phyloP scores from a whole-genome alignment of 2,888 invertebrate genomes.

The Amitus sp. region DNA sequence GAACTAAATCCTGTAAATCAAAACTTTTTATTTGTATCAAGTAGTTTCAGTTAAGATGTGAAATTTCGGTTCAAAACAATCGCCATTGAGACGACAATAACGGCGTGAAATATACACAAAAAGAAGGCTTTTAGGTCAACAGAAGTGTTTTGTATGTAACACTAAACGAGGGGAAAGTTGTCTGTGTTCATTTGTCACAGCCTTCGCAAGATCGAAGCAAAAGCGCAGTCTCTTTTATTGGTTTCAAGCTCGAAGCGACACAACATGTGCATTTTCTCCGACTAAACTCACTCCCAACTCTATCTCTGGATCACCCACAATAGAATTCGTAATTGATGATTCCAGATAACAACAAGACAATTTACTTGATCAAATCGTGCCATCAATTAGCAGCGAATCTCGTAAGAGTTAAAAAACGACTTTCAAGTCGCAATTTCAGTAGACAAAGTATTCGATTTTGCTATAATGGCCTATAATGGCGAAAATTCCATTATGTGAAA shows the following conservation, averaged over 20 bases:
- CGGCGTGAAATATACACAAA: slow-evolving; percentile 10
- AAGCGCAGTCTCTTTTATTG: slow-evolving; percentile 52
- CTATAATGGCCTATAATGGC: slow-evolving; percentile 33
- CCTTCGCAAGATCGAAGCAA: slow-evolving; percentile 56
- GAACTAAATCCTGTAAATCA: too few species aligned
- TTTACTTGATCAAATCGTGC: slow-evolving; percentile 10
- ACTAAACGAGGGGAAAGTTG: slow-evolving; percentile 53
- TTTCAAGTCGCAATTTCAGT: neutral
- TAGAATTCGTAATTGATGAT: slow-evolving; percentile 21
- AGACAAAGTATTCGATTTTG: slow-evolving; percentile 14
- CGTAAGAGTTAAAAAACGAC: slow-evolving; percentile 4
- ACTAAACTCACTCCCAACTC: slow-evolving; percentile 24
- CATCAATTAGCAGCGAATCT: slow-evolving; percentile 4
- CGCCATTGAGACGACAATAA: slow-evolving; percentile 8
- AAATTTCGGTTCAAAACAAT: neutral
- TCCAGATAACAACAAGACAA: slow-evolving; percentile 15
- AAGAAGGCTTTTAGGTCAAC: slow-evolving; percentile 15
- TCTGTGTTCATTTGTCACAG: slow-evolving; percentile 58
- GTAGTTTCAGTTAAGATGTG: too few species aligned
- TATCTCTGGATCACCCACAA: slow-evolving; percentile 46
- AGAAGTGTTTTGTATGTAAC: slow-evolving; percentile 23
- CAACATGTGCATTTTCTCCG: slow-evolving; percentile 45
- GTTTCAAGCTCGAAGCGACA: slow-evolving; percentile 44
- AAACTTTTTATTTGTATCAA: too few species aligned
- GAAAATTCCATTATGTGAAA: slow-evolving; percentile 50